Conservation (phyloP, 2,113 vertebrate species). For the Antechinus stuartii region DNA sequence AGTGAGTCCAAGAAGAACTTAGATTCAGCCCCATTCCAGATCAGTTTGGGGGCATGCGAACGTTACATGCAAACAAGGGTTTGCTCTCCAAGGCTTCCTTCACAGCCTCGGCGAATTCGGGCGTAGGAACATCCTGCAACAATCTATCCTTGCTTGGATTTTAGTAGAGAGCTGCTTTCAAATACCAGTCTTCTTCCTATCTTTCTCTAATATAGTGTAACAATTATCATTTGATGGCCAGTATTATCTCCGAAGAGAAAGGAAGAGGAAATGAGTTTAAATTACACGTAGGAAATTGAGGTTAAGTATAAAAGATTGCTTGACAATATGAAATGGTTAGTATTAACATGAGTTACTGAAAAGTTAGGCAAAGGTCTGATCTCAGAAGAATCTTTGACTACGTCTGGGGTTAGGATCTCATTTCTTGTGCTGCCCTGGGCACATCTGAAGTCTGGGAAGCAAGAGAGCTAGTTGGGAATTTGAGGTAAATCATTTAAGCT, state of each 20-base stretch:
- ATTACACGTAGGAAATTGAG: no score
- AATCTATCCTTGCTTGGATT: neutral
- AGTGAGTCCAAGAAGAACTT: neutral
- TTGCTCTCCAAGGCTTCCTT: neutral
- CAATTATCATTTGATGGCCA: neutral
- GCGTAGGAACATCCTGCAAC: neutral
- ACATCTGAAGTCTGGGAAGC: neutral
- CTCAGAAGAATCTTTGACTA: neutral
- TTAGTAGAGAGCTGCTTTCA: neutral
- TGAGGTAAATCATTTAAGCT: neutral
- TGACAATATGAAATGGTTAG: neutral
- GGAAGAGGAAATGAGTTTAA: conserved; percentile 25
- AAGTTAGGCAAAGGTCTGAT: neutral
- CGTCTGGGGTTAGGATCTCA: neutral
- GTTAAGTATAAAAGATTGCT: neutral
- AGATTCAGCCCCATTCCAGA: neutral
- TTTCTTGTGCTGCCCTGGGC: neutral
- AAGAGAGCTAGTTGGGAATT: neutral
- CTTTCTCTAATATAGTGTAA: neutral
- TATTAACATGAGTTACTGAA: neutral
- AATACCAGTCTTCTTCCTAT: neutral
- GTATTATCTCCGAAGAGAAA: neutral
- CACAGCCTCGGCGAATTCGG: neutral
- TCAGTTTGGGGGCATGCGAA: neutral
- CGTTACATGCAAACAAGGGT: neutral